A percentile compares a stretch with the other conserved stretches of the same genome.
Conservation (phyloP, 2,113 vertebrate genomes). For the Chloropsis hardwickii region DNA sequence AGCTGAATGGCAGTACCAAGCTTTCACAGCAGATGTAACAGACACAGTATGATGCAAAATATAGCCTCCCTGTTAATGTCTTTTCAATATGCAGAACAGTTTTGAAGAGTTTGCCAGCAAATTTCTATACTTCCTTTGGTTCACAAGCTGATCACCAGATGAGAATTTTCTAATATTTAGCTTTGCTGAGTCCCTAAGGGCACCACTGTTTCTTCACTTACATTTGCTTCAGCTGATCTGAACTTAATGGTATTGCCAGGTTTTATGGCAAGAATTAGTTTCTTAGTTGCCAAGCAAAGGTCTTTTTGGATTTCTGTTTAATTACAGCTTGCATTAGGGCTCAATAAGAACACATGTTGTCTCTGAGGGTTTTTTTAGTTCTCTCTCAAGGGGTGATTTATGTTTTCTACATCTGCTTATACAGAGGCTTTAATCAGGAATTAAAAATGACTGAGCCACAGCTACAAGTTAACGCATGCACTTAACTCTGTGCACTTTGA, state of each 20-base stretch:
- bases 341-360: neutral
- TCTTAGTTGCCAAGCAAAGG: neutral
- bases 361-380: neutral
- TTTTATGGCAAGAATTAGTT: neutral
- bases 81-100: slow-evolving; percentile 23
- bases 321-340: neutral
- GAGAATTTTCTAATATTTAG: slow-evolving; percentile 50
- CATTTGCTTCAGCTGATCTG: neutral
- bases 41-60: neutral
- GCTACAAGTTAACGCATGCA: neutral
- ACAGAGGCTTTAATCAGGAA: neutral
- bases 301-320: slow-evolving; percentile 20
- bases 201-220: neutral
- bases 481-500: neutral
- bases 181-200: neutral
- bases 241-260: slow-evolving; percentile 11
- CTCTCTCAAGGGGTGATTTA: neutral
- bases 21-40: slow-evolving; percentile 12
- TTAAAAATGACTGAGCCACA: neutral
- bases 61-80: neutral
- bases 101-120: slow-evolving; percentile 60
- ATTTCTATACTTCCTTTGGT: slow-evolving; percentile 53
- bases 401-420: neutral
- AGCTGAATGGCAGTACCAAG: neutral
- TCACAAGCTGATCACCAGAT: slow-evolving; percentile 49